Conservation (phyloP, 2,888 invertebrate genomes). For the Shargacucullia verbasci region DNA sequence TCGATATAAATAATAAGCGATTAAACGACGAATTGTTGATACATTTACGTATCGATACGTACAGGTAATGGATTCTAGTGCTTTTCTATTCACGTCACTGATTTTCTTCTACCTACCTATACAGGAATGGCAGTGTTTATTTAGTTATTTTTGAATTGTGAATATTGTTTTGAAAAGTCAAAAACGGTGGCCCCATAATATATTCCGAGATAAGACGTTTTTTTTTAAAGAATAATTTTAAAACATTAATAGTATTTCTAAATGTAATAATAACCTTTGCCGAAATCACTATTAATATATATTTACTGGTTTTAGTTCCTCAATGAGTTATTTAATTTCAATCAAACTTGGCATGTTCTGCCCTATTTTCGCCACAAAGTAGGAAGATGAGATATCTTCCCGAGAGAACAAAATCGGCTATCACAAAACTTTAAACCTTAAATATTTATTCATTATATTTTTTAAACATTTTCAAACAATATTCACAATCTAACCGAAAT, state of each 20-base stretch:
- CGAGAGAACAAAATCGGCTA: too few relatives aligned
- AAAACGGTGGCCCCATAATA: background rate
- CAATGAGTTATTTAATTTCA: too few relatives aligned
- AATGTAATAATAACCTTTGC: too few relatives aligned
- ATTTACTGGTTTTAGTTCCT: too few relatives aligned
- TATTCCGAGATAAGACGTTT: background rate
- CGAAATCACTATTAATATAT: too few relatives aligned
- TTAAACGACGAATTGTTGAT: slow-evolving; percentile 30
- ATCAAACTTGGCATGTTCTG: too few relatives aligned
- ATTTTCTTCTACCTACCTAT: slow-evolving; percentile 33
- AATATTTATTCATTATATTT: too few relatives aligned
- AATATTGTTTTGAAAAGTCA: slow-evolving; percentile 33
- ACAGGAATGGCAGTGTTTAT: slow-evolving; percentile 52
- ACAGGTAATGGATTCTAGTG: slow-evolving; percentile 37
- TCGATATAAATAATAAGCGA: slow-evolving; percentile 32
- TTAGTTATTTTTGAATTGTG: slow-evolving; percentile 18
- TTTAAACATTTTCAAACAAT: slow-evolving; percentile 36
- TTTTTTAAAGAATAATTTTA: background rate
- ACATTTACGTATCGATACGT: slow-evolving; percentile 31
- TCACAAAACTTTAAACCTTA: too few relatives aligned
- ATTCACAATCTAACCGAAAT: slow-evolving; percentile 37
- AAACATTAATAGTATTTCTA: too few relatives aligned
- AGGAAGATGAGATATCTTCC: too few relatives aligned
- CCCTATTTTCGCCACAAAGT: too few relatives aligned
- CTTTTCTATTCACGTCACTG: slow-evolving; percentile 21